Conservation (phyloP, 2,113 vertebrate genomes). For the Ailurus styani region DNA sequence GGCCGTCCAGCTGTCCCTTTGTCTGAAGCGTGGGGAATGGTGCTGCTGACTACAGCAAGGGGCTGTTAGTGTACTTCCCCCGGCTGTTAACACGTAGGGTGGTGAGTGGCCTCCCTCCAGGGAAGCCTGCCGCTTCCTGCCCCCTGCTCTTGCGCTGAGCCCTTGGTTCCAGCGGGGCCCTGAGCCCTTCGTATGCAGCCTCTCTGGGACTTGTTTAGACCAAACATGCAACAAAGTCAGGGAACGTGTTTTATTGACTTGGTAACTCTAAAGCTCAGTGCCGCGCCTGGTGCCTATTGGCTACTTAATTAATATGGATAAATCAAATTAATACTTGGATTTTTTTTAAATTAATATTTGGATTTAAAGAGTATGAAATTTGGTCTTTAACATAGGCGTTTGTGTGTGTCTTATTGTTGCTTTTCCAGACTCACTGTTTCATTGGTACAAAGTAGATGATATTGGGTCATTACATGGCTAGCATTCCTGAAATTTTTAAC, state of each 20-base stretch:
- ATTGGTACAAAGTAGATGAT: background rate
- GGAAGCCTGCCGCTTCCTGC: too few relatives aligned
- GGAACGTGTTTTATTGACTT: background rate
- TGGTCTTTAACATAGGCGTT: background rate
- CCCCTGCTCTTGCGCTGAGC: background rate
- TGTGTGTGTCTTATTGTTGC: background rate
- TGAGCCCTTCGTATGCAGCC: background rate
- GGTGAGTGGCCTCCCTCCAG: background rate
- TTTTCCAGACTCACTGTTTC: background rate
- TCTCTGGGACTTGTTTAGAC: background rate
- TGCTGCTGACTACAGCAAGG: background rate
- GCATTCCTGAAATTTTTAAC: background rate
- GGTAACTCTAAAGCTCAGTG: background rate
- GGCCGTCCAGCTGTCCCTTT: background rate
- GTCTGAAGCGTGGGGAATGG: fast-evolving
- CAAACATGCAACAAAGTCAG: background rate
- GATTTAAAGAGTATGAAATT: background rate
- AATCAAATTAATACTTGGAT: background rate
- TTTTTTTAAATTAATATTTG: background rate
- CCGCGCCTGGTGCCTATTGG: background rate
- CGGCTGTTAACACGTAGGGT: background rate
- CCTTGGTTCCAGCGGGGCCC: too few relatives aligned
- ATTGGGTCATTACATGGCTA: background rate
- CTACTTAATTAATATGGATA: background rate
- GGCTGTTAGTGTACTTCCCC: background rate